phyloP scores from a whole-genome alignment of 2,797 vertebrate species.

The Peromyscus nudipes region DNA sequence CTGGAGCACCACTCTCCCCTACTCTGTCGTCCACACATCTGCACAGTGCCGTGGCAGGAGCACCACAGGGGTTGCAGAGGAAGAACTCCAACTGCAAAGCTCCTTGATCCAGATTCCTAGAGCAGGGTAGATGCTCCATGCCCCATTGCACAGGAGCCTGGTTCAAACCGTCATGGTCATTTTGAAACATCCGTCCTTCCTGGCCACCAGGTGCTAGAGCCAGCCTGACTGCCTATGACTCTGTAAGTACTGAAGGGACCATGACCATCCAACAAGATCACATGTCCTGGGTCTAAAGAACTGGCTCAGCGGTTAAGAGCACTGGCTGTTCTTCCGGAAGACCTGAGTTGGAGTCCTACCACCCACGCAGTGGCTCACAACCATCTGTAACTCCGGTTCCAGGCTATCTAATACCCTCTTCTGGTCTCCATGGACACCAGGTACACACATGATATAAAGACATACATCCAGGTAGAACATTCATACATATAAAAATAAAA shows the following conservation, averaged over 20 bases:
- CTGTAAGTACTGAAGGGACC: background rate
- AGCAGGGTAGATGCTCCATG: background rate
- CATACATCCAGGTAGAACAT: background rate
- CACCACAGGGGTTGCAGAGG: background rate
- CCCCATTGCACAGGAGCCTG: background rate
- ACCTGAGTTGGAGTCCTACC: background rate
- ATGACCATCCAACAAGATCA: background rate
- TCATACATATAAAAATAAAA: background rate
- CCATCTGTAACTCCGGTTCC: background rate
- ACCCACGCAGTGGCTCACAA: background rate
- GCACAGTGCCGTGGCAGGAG: no score
- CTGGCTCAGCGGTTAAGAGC: background rate
- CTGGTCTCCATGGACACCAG: background rate
- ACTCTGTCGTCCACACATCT: no score
- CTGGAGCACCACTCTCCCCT: no score
- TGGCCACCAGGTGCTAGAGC: background rate
- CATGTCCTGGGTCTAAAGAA: background rate
- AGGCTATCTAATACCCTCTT: background rate
- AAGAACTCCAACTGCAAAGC: no score
- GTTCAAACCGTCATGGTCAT: accelerated
- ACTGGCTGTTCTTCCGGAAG: background rate
- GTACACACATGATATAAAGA: background rate
- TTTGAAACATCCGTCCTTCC: background rate
- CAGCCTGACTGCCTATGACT: background rate
- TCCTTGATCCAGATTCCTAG: background rate